Conservation (phyloP, 2,797 vertebrate genomes). For the Rhynchonycteris naso region DNA sequence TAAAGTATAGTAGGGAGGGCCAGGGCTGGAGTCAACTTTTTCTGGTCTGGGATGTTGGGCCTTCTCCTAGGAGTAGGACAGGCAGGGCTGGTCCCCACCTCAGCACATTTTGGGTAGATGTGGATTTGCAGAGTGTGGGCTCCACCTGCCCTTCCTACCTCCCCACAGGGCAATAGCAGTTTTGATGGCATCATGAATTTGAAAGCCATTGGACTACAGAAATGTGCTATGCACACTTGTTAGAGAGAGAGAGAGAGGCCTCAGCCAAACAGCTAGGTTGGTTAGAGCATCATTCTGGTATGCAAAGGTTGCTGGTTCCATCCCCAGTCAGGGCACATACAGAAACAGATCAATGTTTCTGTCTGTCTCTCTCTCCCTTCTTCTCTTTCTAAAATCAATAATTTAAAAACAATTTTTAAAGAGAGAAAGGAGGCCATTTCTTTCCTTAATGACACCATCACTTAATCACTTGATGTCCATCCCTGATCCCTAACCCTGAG, state of each 20-base stretch:
- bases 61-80: background rate
- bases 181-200: background rate
- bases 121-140: background rate
- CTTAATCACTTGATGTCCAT: background rate
- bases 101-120: too few species aligned
- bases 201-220: too few species aligned
- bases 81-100: background rate
- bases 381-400: too few species aligned
- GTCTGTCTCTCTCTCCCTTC: too few species aligned
- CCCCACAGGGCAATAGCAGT: background rate
- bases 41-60: background rate
- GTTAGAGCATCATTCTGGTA: too few species aligned
- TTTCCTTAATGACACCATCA: background rate
- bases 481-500: background rate
- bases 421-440: background rate
- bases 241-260: background rate
- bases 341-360: too few species aligned
- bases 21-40: background rate
- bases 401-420: too few species aligned
- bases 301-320: too few species aligned
- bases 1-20: background rate
- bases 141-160: background rate
- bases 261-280: too few species aligned
- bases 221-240: background rate
- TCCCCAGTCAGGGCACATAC: too few species aligned